Base-by-base conservation (phyloP, 2,888 invertebrate genomes). In the Lamellibrachia satsuma region DNA sequence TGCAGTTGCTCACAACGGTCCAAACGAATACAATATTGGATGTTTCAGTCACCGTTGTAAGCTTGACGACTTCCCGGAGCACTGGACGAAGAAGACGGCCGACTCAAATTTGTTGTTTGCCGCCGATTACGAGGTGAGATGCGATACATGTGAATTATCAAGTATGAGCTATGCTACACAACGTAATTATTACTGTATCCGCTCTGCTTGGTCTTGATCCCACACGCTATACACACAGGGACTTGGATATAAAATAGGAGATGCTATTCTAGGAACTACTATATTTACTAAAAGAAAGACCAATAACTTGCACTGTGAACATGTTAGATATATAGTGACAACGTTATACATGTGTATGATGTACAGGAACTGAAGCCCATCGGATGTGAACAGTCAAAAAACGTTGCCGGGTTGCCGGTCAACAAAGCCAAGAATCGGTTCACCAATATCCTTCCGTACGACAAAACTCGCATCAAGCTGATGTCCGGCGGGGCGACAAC, bases 371-470 rank as follows among this genome's bases (percentile, higher is more conserved):
- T 75, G 75, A 15, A 15, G 22, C 75, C 75, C 6, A n/a, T 75
- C n/a, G 75, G 75, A 75, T 22, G 2, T 15, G 75, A 75, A 3
- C 75, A 75, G 75, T 75, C 75, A 22, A 75, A 75, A 75, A 2
- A 22, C n/a, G 22, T 6, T 75, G 95, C 99, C 22, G 99, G 99
- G 97, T 97, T 99, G 95, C 98, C 99, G n/a, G 98, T 98, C 96
- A 99, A 99, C 97, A 97, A 99, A 91, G 99, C 99, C 60, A 99
- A 99, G 97, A 99, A 99, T 97, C 94, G 96, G 91, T 99, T 99
- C 97, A 99, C 99, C 93, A 99, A 99, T 97, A 99, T 99, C 96
- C 97, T 99, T 95, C 99, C 99, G 0, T 99, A 99, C 92, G 98
- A 91, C 55, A 11, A 15, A 9, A 55, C 55, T 55, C 91, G 91